phyloP scores from a whole-genome alignment of 2,113 vertebrate species.

The Archilochus colubris region DNA sequence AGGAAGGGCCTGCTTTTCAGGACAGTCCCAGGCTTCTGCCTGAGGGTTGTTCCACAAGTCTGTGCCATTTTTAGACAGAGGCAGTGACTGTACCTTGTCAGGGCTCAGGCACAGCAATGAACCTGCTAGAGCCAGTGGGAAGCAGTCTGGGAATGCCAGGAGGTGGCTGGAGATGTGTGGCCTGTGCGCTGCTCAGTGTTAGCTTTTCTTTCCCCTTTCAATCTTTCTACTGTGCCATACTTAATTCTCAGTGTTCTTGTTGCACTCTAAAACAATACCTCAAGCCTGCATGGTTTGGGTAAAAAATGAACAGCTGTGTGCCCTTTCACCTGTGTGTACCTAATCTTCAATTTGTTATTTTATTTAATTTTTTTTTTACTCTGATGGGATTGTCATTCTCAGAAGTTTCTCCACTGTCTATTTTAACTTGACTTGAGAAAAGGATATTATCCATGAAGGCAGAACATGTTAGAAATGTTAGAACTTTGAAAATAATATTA shows the following conservation, averaged over 20 bases:
- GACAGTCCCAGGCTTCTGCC: rapidly evolving
- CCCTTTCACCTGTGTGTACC: neutral
- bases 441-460: neutral
- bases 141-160: neutral
- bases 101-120: neutral
- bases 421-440: slow-evolving; percentile 8
- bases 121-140: neutral
- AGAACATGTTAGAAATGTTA: neutral
- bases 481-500: neutral
- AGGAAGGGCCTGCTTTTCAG: neutral
- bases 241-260: neutral
- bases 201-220: neutral
- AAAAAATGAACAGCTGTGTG: neutral
- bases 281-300: neutral
- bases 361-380: neutral
- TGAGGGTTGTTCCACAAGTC: neutral
- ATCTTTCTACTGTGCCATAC: neutral
- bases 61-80: neutral
- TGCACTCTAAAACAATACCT: neutral
- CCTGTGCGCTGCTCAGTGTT: neutral
- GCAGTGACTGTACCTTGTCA: neutral
- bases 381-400: neutral
- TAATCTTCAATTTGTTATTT: neutral
- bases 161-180: neutral
- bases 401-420: neutral